These are phyloP conservation scores for Campopleginae sp. DNA, from an alignment of 2,888 invertebrate genomes.

Conservation along the genomic window DNA sequence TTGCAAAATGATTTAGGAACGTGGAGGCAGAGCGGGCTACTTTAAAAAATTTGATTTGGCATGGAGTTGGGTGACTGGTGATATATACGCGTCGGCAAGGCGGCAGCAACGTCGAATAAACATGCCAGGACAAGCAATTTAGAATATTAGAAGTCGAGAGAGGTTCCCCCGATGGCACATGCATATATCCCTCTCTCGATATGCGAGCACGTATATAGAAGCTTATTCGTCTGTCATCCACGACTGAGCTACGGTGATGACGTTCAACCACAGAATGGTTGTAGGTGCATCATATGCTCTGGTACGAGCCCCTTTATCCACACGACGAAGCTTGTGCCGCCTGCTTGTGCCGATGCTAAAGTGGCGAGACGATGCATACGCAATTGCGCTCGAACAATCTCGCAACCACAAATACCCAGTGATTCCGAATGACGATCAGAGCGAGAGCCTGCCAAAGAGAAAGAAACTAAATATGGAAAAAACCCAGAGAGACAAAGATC, in stretches of 20 bases:
- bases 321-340: slow-evolving; percentile 22
- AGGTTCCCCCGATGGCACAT: slow-evolving; percentile 68
- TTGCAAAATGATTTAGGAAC: not conserved
- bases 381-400: slow-evolving; percentile 63
- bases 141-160: slow-evolving; percentile 80
- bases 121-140: slow-evolving; percentile 82
- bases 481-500: slow-evolving; percentile 33
- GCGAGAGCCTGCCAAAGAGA: slow-evolving; percentile 20
- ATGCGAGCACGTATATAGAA: slow-evolving; percentile 66
- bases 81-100: slow-evolving; percentile 73
- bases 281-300: slow-evolving; percentile 57
- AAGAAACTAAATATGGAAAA: slow-evolving; percentile 46
- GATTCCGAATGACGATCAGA: slow-evolving; percentile 27
- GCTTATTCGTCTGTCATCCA: slow-evolving; percentile 79
- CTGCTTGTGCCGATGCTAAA: slow-evolving; percentile 11
- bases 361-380: slow-evolving; percentile 47
- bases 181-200: slow-evolving; percentile 55
- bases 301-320: slow-evolving; percentile 27
- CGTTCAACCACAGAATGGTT: slow-evolving; percentile 80
- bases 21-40: slow-evolving; percentile 27
- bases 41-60: slow-evolving; percentile 1
- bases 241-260: slow-evolving; percentile 83
- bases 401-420: slow-evolving; percentile 62
- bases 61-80: slow-evolving; percentile 37
- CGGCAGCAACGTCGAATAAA: slow-evolving; percentile 83